These are phyloP conservation scores for Grantiella picta DNA, from an alignment of 2,113 vertebrate species.

Conservation along the genomic window DNA sequence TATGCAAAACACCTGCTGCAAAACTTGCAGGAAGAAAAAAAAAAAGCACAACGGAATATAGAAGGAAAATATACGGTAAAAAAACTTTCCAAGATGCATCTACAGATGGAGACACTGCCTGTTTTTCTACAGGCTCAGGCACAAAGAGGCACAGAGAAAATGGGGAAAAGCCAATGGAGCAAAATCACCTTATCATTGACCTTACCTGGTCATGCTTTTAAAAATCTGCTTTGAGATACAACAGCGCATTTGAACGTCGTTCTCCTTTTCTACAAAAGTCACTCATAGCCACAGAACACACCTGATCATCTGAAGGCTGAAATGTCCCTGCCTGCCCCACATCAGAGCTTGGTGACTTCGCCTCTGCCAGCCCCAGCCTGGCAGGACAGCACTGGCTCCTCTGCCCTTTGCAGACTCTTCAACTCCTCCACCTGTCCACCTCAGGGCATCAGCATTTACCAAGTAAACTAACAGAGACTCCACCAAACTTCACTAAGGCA, in stretches of 20 bases:
- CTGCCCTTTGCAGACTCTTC: background rate
- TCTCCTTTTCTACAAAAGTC: background rate
- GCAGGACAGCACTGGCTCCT: background rate
- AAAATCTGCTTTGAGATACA: background rate
- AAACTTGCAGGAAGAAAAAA: background rate
- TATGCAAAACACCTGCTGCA: background rate
- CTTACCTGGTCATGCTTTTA: background rate
- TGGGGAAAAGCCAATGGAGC: background rate
- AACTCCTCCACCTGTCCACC: background rate
- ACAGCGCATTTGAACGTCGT: background rate
- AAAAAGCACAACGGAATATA: background rate
- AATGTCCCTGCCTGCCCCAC: background rate
- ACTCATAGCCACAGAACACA: background rate
- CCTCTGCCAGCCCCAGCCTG: background rate
- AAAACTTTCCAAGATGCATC: background rate
- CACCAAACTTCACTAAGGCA: background rate
- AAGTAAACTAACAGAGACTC: background rate
- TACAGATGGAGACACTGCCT: background rate
- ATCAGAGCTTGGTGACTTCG: background rate
- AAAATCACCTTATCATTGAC: background rate
- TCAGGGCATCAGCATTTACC: background rate
- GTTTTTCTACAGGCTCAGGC: background rate
- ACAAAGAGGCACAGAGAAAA: background rate
- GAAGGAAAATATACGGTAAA: background rate
- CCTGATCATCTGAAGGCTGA: accelerated